phyloP scores from a whole-genome alignment of 2,888 invertebrate species.

The Heteropelma amictum region DNA sequence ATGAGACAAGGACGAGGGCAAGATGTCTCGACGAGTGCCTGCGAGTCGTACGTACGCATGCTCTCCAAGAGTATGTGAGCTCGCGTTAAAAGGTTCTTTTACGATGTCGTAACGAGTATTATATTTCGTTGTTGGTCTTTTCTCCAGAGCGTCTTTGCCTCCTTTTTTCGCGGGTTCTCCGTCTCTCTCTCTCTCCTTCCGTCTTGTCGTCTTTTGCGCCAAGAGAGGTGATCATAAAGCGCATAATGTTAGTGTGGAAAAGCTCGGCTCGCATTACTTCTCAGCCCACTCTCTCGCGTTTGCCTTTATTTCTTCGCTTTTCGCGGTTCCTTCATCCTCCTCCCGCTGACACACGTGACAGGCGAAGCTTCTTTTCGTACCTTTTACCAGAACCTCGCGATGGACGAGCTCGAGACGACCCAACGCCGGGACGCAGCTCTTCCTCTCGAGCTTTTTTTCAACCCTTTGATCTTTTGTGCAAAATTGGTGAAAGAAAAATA shows the following conservation, averaged over 20 bases:
- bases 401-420: slow-evolving; percentile 41
- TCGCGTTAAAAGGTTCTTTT: slow-evolving; percentile 73
- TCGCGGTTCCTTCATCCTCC: slow-evolving; percentile 6
- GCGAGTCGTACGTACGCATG: slow-evolving; percentile 50
- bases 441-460: slow-evolving; percentile 3
- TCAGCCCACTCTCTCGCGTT: slow-evolving; percentile 8
- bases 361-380: slow-evolving; percentile 49
- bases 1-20: slow-evolving; percentile 30
- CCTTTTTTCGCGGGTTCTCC: neutral
- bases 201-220: slow-evolving; percentile 58
- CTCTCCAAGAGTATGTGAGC: slow-evolving; percentile 49
- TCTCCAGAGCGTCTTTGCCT: neutral
- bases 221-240: slow-evolving; percentile 66
- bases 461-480: slow-evolving; percentile 1
- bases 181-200: neutral
- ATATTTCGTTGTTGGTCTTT: slow-evolving; percentile 60
- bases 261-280: slow-evolving; percentile 56
- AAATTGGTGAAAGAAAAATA: neutral
- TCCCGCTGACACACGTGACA: slow-evolving; percentile 26
- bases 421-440: slow-evolving; percentile 18
- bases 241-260: slow-evolving; percentile 62
- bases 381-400: slow-evolving; percentile 38
- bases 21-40: slow-evolving; percentile 33
- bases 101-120: slow-evolving; percentile 72
- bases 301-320: slow-evolving; percentile 11